phyloP scores from a whole-genome alignment of 2,888 invertebrate species.

The Tanypteryx hageni region DNA sequence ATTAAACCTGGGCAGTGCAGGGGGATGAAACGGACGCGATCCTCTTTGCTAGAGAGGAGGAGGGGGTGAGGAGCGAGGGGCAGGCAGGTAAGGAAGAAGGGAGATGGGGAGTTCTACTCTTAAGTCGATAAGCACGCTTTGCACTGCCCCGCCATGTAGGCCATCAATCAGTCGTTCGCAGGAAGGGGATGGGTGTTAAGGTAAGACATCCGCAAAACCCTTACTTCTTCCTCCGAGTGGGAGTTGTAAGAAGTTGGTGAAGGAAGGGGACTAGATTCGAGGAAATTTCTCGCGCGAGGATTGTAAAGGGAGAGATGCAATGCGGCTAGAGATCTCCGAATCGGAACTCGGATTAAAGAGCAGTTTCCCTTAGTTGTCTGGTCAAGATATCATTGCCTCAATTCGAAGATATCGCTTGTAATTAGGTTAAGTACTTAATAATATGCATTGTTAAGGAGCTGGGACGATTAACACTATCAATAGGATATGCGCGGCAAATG shows the following conservation, averaged over 20 bases:
- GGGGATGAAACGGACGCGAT: not conserved
- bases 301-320: not conserved
- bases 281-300: not conserved
- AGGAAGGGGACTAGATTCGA: not conserved
- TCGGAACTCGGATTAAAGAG: too few relatives aligned
- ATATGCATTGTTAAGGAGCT: too few relatives aligned
- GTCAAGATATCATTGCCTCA: too few relatives aligned
- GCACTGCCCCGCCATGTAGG: not conserved
- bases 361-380: too few relatives aligned
- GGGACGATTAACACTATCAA: too few relatives aligned
- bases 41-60: not conserved
- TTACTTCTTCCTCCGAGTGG: not conserved
- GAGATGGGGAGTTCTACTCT: not conserved
- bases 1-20: not conserved
- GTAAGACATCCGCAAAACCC: not conserved
- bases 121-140: constrained; percentile 8
- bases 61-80: not conserved
- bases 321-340: too few relatives aligned
- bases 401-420: too few relatives aligned
- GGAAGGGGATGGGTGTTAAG: not conserved
- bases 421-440: too few relatives aligned
- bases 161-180: not conserved
- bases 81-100: too few relatives aligned
- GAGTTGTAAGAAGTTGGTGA: not conserved
- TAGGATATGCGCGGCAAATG: too few relatives aligned